These are phyloP conservation scores for Heliconius sara DNA, from an alignment of 2,888 invertebrate species.

Conservation along the genomic window DNA sequence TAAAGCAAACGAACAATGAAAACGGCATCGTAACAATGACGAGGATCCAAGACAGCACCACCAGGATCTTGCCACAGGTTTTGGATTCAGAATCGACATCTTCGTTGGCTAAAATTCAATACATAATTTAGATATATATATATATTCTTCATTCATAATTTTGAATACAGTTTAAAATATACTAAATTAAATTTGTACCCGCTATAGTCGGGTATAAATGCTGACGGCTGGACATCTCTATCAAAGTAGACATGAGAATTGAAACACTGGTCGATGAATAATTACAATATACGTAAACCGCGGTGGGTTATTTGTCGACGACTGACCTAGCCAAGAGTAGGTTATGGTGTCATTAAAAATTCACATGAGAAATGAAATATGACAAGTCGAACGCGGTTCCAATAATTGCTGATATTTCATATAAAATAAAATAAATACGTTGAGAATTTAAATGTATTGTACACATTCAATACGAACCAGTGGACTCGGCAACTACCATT, in stretches of 20 bases:
- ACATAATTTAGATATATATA: not conserved
- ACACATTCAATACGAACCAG: constrained; percentile 53
- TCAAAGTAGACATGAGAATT: constrained; percentile 56
- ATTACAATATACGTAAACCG: constrained; percentile 51
- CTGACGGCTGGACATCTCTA: constrained; percentile 77
- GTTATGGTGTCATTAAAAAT: constrained; percentile 59
- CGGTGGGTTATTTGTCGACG: constrained; percentile 53
- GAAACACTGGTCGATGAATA: constrained; percentile 35
- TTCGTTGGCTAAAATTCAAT: constrained; percentile 75
- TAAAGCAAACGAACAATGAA: constrained; percentile 95
- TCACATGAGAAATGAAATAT: constrained; percentile 65
- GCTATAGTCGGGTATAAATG: constrained; percentile 70
- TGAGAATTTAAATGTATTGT: not conserved
- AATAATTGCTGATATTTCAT: constrained; percentile 21
- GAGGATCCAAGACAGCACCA: constrained; percentile 91
- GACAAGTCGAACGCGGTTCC: constrained; percentile 42
- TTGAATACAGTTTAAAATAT: constrained; percentile 4
- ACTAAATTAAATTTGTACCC: constrained; percentile 51
- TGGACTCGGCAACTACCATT: constrained; percentile 59
- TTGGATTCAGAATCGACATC: constrained; percentile 86
- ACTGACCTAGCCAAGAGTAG: constrained; percentile 42
- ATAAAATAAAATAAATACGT: constrained; percentile 7
- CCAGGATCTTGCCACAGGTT: constrained; percentile 92
- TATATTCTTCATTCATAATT: not conserved
- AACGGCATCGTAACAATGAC: constrained; percentile 95